Base-by-base conservation (phyloP, 2,888 invertebrate genomes). In the Tipula unca region DNA sequence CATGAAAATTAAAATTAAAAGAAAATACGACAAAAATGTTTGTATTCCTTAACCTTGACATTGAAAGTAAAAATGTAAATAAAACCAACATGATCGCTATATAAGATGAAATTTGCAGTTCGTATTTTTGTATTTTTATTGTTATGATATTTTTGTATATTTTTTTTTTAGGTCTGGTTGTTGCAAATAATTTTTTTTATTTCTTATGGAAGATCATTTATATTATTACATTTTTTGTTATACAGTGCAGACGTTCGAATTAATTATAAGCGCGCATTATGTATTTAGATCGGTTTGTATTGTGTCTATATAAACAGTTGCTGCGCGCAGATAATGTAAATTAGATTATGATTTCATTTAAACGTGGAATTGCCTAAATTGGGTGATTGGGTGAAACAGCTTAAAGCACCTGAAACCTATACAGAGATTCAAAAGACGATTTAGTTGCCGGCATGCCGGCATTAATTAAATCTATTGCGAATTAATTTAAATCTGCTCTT, bases 41-140 rank as follows among this genome's bases (percentile, higher is more conserved):
- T 69, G 69, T 69, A 25, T 69, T 69, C 69, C 69, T 69, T 69
- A 69, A 69, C 69, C 69, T 69, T 69, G 69, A 69, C 69, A 69
- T 69, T 69, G 69, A 69, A 69, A 69, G 69, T 69, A 69, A 69
- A 69, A 69, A 69, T 69, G 69, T 69, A 69, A 69, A 69, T 69
- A 69, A 69, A 69, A 69, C 69, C 69, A 69, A 69, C 69, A 69
- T 69, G 69, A 69, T 69, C 69, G 69, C 69, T 48, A 17, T 69
- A 54, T 54, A 69, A 69, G 25, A 69, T 69, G 69, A 69, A 69
- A 69, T 69, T 69, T 69, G 69, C 69, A 69, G 69, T 69, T 69
- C 69, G 69, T 25, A 69, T 69, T 69, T 69, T 69, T 25, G 69
- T 69, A n/a, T n/a, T n/a, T 69, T 69, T 69, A 69, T 69, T 69